These are phyloP conservation scores for Coilia nasus DNA, from an alignment of 2,797 vertebrate species.

Conservation along the genomic window DNA sequence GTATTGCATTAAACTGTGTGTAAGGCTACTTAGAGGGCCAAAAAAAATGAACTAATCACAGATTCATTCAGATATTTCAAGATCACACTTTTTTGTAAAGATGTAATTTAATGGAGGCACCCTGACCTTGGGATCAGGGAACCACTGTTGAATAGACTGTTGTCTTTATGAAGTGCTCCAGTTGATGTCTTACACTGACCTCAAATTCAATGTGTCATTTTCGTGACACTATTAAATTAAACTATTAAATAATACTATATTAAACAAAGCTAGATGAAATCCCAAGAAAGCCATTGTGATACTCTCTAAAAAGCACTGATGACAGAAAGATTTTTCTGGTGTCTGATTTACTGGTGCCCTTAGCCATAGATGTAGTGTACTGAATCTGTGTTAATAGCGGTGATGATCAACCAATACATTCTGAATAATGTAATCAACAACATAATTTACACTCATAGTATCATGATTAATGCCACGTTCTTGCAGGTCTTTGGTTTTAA, in stretches of 20 bases:
- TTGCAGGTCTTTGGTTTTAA: not conserved
- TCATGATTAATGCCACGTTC: not conserved
- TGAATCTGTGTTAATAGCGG: not conserved
- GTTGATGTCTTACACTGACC: not conserved
- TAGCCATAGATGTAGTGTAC: not conserved
- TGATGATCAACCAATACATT: not conserved
- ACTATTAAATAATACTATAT: too few relatives aligned
- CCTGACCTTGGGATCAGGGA: too few relatives aligned
- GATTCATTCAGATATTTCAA: too few relatives aligned
- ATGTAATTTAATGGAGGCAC: too few relatives aligned
- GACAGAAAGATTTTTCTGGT: not conserved
- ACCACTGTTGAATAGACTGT: too few relatives aligned
- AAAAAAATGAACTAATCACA: too few relatives aligned
- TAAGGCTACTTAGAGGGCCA: too few relatives aligned
- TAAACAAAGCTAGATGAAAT: too few relatives aligned
- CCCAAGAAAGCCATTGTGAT: not conserved
- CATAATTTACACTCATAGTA: not conserved
- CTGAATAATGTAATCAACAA: not conserved
- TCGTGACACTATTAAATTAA: too few relatives aligned
- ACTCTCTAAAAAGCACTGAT: not conserved
- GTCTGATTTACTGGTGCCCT: too few relatives aligned
- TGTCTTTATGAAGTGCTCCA: not conserved
- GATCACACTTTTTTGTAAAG: too few relatives aligned
- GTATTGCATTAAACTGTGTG: too few relatives aligned
- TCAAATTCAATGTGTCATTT: not conserved